Base-by-base conservation (phyloP, 1,140 invertebrate genomes). In the Conus betulinus region DNA sequence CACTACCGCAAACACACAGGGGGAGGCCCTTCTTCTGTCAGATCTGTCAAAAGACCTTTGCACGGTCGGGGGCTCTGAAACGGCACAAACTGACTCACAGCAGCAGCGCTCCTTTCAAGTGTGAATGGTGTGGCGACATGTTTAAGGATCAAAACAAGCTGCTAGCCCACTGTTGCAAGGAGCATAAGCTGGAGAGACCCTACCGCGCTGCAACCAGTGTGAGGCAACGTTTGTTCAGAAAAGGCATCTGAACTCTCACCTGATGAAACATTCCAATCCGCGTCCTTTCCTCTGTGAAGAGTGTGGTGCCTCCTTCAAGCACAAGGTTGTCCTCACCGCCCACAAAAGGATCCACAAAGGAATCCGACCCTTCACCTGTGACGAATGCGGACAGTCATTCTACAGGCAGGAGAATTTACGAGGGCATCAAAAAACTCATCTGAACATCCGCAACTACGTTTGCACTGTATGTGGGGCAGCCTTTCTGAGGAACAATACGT, bases 41-140 rank as follows among this genome's bases (percentile, higher is more conserved):
- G 85, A 97, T 98, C 92, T 99, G 98, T 94, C 97, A 97, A 91
- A 96, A 98, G 20, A 98, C 98, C 2, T 99, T 99, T 94, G 98
- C 98, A 1, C 51, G 52, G 10, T 57, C 53, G 17, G 67, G 74
- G 27, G 88, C 71, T 8, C 86, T 71, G 17, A 71, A 71, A 20
- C 11, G 67, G 67, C 67, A 71, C 20, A 20, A 20, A 20, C 67
- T 13, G 67, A 71, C 20, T 6, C 67, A 89, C 74, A 60, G 63
- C 25, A 79, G 60, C 20, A 79, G 71, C 13, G 39, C 23, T 15
- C 88, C 85, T 11, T 87, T 57, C 63, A 63, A 81, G 60, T 89
- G 88, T 27, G 57, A 74, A 10, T 3, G n/a, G 20, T 89, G 88
- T 25, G 84, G 57, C 5, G 85, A 87, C 25, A 57, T 71, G 7